These are phyloP conservation scores for Ptilorrhoa leucosticta DNA, from an alignment of 2,113 vertebrate genomes.

Conservation along the genomic window DNA sequence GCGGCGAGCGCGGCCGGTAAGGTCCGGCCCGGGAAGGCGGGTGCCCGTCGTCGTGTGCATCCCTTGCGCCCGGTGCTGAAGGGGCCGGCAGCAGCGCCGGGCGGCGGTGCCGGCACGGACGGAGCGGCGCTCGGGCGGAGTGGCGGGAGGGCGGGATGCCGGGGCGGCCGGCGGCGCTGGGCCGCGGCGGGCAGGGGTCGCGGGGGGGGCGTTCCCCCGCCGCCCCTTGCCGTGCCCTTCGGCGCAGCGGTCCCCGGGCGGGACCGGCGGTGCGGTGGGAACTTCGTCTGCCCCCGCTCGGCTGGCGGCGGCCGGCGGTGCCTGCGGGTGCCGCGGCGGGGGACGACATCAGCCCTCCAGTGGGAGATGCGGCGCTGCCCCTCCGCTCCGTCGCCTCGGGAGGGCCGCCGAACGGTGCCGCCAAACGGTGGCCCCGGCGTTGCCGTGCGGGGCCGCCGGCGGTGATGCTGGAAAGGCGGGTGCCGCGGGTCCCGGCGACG, in stretches of 20 bases:
- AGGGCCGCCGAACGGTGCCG: background rate
- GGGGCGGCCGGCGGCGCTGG: background rate
- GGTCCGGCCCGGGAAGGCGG: background rate
- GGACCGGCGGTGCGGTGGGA: background rate
- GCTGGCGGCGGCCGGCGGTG: background rate
- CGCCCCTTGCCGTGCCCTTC: background rate
- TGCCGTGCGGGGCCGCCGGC: background rate
- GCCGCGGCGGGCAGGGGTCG: background rate
- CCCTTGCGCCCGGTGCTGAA: no score
- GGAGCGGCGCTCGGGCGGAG: no score
- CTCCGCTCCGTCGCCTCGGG: background rate
- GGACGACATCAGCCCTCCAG: background rate
- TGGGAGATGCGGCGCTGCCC: background rate
- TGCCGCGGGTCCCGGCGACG: background rate
- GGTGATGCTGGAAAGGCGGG: background rate
- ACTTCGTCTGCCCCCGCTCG: background rate
- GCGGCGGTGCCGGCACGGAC: no score
- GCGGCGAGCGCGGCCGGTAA: no score
- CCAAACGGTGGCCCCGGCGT: background rate
- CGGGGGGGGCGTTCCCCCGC: background rate
- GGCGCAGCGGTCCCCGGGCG: background rate
- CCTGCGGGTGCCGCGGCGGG: background rate
- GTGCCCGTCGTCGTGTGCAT: background rate
- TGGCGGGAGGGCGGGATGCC: background rate
- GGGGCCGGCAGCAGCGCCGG: no score